Evolutionary conservation across 2,797 vertebrate species (phyloP), one percentile per base, ranked within the genome.

Genomic region (Xenops minutus): DNA sequence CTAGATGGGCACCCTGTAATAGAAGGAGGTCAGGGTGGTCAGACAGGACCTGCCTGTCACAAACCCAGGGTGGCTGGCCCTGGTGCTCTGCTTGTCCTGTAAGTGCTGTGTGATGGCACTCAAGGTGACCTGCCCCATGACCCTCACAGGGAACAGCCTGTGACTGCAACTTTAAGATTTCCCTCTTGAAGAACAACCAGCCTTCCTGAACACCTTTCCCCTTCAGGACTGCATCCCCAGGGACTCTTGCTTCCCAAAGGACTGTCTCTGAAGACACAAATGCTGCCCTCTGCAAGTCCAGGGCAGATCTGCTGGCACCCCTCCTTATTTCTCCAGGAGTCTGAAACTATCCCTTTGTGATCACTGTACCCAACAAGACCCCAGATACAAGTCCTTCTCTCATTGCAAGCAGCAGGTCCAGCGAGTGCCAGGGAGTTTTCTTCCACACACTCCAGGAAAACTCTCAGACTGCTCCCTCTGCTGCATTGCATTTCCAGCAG

Each of bases 271-370:
- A 61, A 26, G 12, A 44, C 14, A 20, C 27, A 30, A 34, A 55
- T 0, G 1, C 10, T 49, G 8, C 23, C 2, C 9, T 72, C 27
- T 17, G 6, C 16, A 67, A 61, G 1, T 37, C 41, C 24, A 44
- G 49, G 20, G 36, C 10, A 39, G 20, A n/a, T n/a, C n/a, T n/a
- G n/a, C n/a, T n/a, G n/a, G n/a, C n/a, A n/a, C n/a, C n/a, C n/a
- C n/a, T 48, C 16, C 17, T 43, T 51, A 11, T 7, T 43, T 37
- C 29, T 56, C 19, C 9, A 69, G 30, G 55, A 58, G 56, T 34
- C 8, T 10, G 9, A 39, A 23, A 12, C 7, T 13, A 32, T 12
- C 21, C 27, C 36, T 68, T 39, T 46, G n/a, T 58, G 29, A 23
- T 63, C 2, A 0, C 13, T 56, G 22, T 34, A 13, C 18, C 18